phyloP scores from a whole-genome alignment of 2,113 vertebrate genomes.

The Hymenochirus boettgeri region DNA sequence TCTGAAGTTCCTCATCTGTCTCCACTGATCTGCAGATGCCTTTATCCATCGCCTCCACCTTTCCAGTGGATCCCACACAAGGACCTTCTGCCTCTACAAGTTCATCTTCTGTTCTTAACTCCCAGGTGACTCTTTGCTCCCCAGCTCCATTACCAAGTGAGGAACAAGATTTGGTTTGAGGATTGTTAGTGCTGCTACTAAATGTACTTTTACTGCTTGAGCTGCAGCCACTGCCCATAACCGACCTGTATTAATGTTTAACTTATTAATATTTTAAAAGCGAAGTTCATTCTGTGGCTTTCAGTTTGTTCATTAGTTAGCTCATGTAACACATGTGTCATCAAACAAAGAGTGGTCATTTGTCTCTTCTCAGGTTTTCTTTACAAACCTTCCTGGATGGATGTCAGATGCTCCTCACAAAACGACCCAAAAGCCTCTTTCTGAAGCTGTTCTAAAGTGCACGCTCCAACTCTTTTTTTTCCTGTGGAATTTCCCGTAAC shows the following conservation, averaged over 20 bases:
- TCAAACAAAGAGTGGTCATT: no score
- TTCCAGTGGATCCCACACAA: background rate
- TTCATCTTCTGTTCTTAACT: background rate
- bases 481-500: background rate
- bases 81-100: background rate
- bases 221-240: constrained; percentile 62
- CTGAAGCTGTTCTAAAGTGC: background rate
- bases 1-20: constrained; percentile 45
- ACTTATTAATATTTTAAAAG: background rate
- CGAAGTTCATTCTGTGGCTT: background rate
- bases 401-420: no score
- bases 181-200: constrained; percentile 33
- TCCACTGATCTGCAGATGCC: constrained; percentile 14
- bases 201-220: constrained; percentile 46
- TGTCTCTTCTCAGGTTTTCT: no score
- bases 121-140: constrained; percentile 10
- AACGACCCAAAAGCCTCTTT: no score
- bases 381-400: no score
- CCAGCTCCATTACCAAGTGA: background rate
- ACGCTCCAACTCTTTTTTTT: background rate
- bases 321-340: no score
- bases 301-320: background rate
- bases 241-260: background rate
- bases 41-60: background rate
- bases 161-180: constrained; percentile 13